Base-by-base conservation (phyloP, 2,797 vertebrate species). In the Anas capensis region DNA sequence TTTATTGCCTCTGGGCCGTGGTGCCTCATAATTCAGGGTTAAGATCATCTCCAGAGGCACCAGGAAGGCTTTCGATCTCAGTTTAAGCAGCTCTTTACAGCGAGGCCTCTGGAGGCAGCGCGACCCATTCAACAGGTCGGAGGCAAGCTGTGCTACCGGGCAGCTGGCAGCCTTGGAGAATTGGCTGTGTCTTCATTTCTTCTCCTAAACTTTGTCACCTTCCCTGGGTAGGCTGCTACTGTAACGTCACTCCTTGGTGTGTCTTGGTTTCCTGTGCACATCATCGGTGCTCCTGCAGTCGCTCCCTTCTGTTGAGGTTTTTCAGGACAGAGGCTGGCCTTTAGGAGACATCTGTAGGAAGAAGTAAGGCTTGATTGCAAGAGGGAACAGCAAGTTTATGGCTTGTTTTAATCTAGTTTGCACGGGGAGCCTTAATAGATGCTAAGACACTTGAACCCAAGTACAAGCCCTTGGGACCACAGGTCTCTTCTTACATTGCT, bases 101-200 rank as follows among this genome's bases (percentile, higher is more conserved):
- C 33, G 44, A 60, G 4, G 23, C 49, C 88, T 82, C 78, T 86
- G 85, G 64, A 91, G 90, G 75, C 78, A 73, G 44, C 0, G 3
- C 33, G 64, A 82, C 68, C 56, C 40, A n/a, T 44, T 92, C 95
- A 95, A 83, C 86, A 95, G 82, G 92, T 91, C 75, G 8, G 57
- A 71, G 62, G 48, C 84, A 29, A 53, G 65, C 53, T 77, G 65
- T 82, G 83, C 75, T 64, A 9, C 42, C 54, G 7, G 26, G 69
- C 83, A 75, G 70, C 82, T 82, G 46, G 11, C 70, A 75, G 11
- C 58, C 65, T 8, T 18, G n/a, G 33, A 78, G 70, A 36, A 19
- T 7, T 42, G 14, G 0, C 44, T 6, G 5, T 2, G 40, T n/a
- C 82, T 10, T 58, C 54, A 2, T 16, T 72, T 19, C 34, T 56